A percentile compares a stretch with the other conserved stretches of the same genome.
Conservation (phyloP, 2,888 invertebrate species). For the Leucozona laternaria region DNA sequence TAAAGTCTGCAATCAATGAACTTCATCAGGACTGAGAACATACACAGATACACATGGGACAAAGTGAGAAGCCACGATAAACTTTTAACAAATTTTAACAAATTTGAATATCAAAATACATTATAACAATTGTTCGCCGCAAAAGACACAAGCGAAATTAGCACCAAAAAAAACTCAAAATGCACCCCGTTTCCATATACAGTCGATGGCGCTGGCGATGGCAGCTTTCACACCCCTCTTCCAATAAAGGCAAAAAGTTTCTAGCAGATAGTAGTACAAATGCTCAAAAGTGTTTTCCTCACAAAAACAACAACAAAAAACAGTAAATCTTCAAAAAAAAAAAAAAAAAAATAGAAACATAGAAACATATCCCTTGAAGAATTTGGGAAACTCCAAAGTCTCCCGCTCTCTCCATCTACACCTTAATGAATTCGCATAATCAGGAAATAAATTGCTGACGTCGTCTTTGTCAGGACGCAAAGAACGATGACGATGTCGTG, state of each 20-base stretch:
- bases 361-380: not conserved
- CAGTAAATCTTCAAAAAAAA: not conserved
- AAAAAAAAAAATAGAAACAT: not conserved
- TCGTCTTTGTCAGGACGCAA: conserved; percentile 18
- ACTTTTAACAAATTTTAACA: conserved; percentile 50
- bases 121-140: conserved; percentile 11
- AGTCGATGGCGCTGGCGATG: too few species aligned
- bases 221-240: not conserved
- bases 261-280: not conserved
- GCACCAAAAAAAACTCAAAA: not conserved
- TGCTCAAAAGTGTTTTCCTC: not conserved
- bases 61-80: conserved; percentile 13
- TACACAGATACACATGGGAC: not conserved
- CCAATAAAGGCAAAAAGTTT: conserved; percentile 1
- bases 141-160: conserved; percentile 12
- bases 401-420: conserved; percentile 9
- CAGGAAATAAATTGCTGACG: conserved; percentile 43
- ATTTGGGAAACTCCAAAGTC: conserved; percentile 23
- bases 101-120: conserved; percentile 63
- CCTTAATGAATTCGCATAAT: conserved; percentile 60
- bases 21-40: conserved; percentile 38
- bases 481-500: not conserved
- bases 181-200: not conserved
- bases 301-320: not conserved
- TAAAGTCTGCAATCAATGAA: conserved; percentile 64